Percentiles rank a stretch among this genome's conserved stretches.
Evolutionary conservation across 2,113 vertebrate genomes (phyloP).

Genomic region (Oryzias curvinotus): DNA sequence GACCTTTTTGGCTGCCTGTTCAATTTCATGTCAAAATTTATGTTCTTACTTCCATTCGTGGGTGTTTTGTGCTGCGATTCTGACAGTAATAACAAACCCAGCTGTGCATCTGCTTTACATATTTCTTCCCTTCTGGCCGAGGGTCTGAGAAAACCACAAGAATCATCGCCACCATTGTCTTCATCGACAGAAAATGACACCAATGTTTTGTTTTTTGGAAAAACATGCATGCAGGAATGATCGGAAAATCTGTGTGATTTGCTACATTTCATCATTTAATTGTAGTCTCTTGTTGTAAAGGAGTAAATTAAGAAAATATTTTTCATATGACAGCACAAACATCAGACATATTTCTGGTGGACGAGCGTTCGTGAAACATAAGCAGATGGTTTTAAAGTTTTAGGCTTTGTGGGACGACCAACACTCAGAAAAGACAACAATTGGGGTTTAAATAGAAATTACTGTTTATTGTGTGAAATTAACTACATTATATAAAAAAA

Average conservation of each 20-base stretch:
- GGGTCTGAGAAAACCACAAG: slow-evolving; percentile 8
- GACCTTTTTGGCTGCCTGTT: slow-evolving; percentile 12
- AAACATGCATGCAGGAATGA: too few species aligned
- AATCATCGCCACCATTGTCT: slow-evolving; percentile 8
- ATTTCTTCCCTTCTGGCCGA: slow-evolving; percentile 9
- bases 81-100: slow-evolving; percentile 12
- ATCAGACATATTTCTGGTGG: slow-evolving; percentile 5
- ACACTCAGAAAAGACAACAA: background rate
- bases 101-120: slow-evolving; percentile 52
- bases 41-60: slow-evolving; percentile 10
- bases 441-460: too few species aligned
- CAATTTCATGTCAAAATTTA: slow-evolving; percentile 30
- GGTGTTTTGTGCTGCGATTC: background rate
- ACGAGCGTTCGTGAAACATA: background rate
- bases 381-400: background rate
- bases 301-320: too few species aligned
- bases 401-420: slow-evolving; percentile 22
- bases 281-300: too few species aligned
- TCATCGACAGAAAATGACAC: background rate
- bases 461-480: too few species aligned
- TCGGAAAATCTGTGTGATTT: too few species aligned
- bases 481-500: too few species aligned
- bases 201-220: too few species aligned
- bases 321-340: background rate
- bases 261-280: too few species aligned